Conservation (phyloP, 2,113 vertebrate species). For the Columba livia region DNA sequence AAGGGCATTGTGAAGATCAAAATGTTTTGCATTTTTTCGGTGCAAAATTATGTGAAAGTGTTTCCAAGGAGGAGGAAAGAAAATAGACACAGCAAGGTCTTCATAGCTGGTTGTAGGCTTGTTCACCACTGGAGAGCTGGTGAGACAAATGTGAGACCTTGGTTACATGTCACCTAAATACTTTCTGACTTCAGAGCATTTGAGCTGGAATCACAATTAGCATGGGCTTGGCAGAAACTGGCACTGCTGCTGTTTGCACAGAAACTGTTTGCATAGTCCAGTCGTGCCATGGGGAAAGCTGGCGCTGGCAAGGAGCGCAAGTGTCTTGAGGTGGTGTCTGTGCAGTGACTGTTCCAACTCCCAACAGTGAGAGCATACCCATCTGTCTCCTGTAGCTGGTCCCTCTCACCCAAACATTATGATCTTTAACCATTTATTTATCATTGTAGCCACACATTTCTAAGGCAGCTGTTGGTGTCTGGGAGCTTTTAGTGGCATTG, state of each 20-base stretch:
- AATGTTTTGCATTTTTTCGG: not conserved
- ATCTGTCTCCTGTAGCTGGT: not conserved
- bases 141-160: not conserved
- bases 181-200: not conserved
- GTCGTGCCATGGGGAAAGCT: not conserved
- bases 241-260: slow-evolving; percentile 9
- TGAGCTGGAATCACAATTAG: slow-evolving; percentile 22
- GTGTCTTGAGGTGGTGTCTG: not conserved
- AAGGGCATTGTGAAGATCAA: rapidly evolving
- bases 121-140: not conserved
- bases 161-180: not conserved
- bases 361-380: not conserved
- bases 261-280: slow-evolving; percentile 21
- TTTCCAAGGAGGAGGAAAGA: not conserved
- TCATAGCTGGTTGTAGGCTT: not conserved
- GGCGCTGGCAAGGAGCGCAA: not conserved
- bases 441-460: not conserved
- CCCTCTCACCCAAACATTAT: not conserved
- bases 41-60: not conserved
- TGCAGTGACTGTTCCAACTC: not conserved
- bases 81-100: not conserved
- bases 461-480: not conserved
- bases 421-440: not conserved
- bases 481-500: not conserved
- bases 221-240: slow-evolving; percentile 57